Evolutionary conservation across 2,888 invertebrate species (phyloP), one percentile per base, ranked within the genome.

Genomic region (Drosophila anceps): DNA sequence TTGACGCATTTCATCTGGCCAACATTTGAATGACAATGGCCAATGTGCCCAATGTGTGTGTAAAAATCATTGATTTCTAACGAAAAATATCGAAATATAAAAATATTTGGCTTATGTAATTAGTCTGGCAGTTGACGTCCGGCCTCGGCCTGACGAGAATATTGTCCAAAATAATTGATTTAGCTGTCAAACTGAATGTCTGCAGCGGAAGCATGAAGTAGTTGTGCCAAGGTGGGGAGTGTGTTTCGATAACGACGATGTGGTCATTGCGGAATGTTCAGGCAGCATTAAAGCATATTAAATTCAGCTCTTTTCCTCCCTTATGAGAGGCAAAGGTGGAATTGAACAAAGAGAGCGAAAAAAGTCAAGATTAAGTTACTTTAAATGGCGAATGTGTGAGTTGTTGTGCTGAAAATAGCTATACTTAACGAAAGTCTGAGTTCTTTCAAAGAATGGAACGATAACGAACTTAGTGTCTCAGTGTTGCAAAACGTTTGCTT

Each of bases 91-190:
- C n/a, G 46, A 50, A 65, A 53, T 59, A 41, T 13, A 48, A 46
- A 67, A 43, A 64, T 61, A 43, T 50, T 67, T 67, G 63, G 64
- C 29, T 79, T 76, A 72, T 87, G 68, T 87, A 82, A 89, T 87
- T 88, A 85, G 74, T 82, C 76, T 81, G 76, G 64, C 69, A 69
- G 55, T 41, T 74, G 69, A 77, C 48, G 59, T 51, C 9, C 55
- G 9, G 13, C 44, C 29, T 9, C 37, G 20, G 50, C 13, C 55
- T 48, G 75, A 53, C 48, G 51, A 66, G 53, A 61, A 70, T 69
- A 67, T 61, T 88, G 81, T 82, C 48, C 79, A 83, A 76, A 84
- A 79, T 69, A 90, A 84, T 84, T 84, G 84, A 88, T 88, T 88
- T 79, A 81, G 76, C 79, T 76, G 88, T 85, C 84, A 87, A 85